These are phyloP conservation scores for Myopa testacea DNA, from an alignment of 2,888 invertebrate species.

Conservation along the genomic window DNA sequence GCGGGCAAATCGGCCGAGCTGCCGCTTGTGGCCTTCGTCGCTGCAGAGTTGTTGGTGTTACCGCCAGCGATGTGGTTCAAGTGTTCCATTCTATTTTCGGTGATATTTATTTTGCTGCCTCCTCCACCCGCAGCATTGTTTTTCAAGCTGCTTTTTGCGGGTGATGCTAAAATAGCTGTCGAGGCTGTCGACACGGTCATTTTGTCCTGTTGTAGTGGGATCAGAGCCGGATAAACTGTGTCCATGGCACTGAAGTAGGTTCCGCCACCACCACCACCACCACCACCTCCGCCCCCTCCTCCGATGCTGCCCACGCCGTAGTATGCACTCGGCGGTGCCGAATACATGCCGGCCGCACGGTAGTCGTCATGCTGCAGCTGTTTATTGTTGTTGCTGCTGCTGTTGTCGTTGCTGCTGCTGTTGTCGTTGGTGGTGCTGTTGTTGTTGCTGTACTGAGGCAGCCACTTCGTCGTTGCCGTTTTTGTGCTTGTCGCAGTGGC, in stretches of 20 bases:
- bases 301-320: constrained; percentile 55
- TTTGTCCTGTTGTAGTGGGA: constrained; percentile 53
- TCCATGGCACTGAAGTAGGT: constrained; percentile 46
- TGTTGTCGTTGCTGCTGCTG: constrained; percentile 34
- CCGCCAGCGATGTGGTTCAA: constrained; percentile 59
- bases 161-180: constrained; percentile 59
- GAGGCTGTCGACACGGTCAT: constrained; percentile 64
- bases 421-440: constrained; percentile 35
- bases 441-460: constrained; percentile 27
- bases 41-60: constrained; percentile 42
- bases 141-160: constrained; percentile 53
- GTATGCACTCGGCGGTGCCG: constrained; percentile 68
- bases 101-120: constrained; percentile 65
- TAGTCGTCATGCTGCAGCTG: constrained; percentile 54
- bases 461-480: constrained; percentile 42
- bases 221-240: constrained; percentile 42
- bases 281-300: constrained; percentile 35
- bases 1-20: constrained; percentile 34
- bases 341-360: constrained; percentile 65
- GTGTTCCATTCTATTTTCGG: constrained; percentile 66
- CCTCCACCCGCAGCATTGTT: constrained; percentile 18
- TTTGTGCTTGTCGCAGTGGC: constrained; percentile 45
- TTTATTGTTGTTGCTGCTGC: constrained; percentile 43
- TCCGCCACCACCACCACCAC: constrained; percentile 44
- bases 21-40: constrained; percentile 42